phyloP scores from a whole-genome alignment of 2,888 invertebrate genomes.

The Zhuqinia jingwanae region DNA sequence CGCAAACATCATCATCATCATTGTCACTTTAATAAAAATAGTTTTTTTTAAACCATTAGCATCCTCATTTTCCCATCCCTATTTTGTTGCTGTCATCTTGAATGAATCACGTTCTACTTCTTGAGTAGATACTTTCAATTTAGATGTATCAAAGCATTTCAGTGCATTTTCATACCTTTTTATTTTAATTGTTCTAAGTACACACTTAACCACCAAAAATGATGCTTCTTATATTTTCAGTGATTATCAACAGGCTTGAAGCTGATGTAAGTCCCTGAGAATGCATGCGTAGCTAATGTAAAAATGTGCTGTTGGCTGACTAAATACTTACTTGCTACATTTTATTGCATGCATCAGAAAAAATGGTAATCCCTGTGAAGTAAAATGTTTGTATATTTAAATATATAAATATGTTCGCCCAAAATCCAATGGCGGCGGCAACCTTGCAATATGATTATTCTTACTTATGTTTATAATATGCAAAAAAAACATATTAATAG shows the following conservation, averaged over 20 bases:
- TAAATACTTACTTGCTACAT: constrained; percentile 13
- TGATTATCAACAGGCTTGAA: background rate
- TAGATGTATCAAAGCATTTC: constrained; percentile 40
- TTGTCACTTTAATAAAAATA: constrained; percentile 9
- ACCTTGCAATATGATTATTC: too few species aligned
- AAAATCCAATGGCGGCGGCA: background rate
- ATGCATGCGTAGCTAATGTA: background rate
- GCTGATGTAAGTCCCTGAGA: background rate
- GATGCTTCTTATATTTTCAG: background rate
- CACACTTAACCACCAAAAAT: constrained; percentile 6
- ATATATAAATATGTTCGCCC: background rate
- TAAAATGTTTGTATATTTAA: background rate
- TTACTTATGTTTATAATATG: too few species aligned
- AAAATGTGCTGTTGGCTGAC: constrained; percentile 7
- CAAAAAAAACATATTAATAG: too few species aligned
- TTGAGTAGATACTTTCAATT: constrained; percentile 24
- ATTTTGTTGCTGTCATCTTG: background rate
- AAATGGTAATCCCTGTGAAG: too few species aligned
- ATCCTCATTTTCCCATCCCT: constrained; percentile 6
- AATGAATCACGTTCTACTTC: constrained; percentile 41
- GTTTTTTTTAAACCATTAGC: constrained; percentile 27
- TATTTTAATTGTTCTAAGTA: constrained; percentile 57
- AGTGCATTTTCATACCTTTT: constrained; percentile 63
- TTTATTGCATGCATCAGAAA: too few species aligned
- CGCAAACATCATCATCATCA: constrained; percentile 10